Base-by-base conservation (phyloP, 2,888 invertebrate genomes). In the Thumatha senex region DNA sequence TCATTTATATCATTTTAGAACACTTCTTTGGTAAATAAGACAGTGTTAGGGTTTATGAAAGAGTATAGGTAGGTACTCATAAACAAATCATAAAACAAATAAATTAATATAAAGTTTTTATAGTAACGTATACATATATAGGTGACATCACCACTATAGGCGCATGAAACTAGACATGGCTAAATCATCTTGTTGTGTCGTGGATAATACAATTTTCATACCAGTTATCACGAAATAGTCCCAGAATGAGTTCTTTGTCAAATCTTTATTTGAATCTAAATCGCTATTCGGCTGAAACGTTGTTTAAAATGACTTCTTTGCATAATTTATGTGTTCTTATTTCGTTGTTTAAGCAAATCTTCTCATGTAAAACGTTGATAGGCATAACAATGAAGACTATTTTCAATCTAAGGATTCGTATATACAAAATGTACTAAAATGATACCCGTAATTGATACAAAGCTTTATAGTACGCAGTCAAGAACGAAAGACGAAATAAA, bases 191-290 rank as follows among this genome's bases (percentile, higher is more conserved):
- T 48, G 50, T 46, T 50, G 48, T 49, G 46, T 48, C 38, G 31
- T 47, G 50, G 40, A 45, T 61, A 53, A 36, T 44, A 33, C 10
- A 39, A 34, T 36, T 0, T 18, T n/a, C n/a, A 54, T 56, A 52
- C 51, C 36, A 52, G 67, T 60, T 54, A 52, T 46, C 48, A 44
- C 45, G 40, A 41, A 51, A 50, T 51, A 56, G 56, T 61, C 60
- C 56, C 50, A 51, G 65, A 63, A 67, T 58, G 54, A 57, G 48
- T 53, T 58, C 49, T 57, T 55, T 53, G 31, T 30, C 35, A 48
- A 61, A 76, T 77, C 76, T 75, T 75, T 70, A 76, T 76, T 68
- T 60, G 47, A 49, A 77, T 77, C 75, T 74, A 67, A 70, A 76
- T 70, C 34, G 44, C 58, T 40, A 51, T 52, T 60, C 54, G 65